A percentile compares a stretch with the other conserved stretches of the same genome.
phyloP scores from a whole-genome alignment of 2,113 vertebrate genomes.

The Brevimyrus niger region DNA sequence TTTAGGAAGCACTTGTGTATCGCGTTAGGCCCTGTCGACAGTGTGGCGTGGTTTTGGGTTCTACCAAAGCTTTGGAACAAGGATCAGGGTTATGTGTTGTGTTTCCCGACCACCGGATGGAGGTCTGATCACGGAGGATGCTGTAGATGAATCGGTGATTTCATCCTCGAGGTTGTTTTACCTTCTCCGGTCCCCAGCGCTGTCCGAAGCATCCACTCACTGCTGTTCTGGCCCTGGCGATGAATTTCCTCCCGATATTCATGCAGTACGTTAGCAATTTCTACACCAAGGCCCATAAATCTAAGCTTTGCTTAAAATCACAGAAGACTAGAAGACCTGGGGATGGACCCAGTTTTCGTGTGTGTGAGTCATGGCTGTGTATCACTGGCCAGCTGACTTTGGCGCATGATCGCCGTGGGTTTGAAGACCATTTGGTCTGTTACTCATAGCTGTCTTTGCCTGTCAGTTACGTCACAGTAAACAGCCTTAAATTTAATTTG shows the following conservation, averaged over 20 bases:
- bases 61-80: neutral
- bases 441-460: neutral
- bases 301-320: neutral
- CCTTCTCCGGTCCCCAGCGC: neutral
- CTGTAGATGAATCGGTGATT: neutral
- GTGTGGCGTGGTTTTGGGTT: neutral
- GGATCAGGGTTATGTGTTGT: neutral
- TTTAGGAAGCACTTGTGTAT: neutral
- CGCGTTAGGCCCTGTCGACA: neutral
- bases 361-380: neutral
- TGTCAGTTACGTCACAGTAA: neutral
- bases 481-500: neutral
- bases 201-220: neutral
- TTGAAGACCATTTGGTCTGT: neutral
- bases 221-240: neutral
- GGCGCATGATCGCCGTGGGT: neutral
- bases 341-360: neutral
- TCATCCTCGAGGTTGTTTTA: neutral
- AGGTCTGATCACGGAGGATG: neutral
- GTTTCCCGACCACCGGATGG: slow-evolving; percentile 20
- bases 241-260: neutral
- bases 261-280: neutral
- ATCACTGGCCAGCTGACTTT: neutral
- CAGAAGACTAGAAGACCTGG: neutral
- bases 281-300: neutral